Evolutionary conservation across 2,888 invertebrate genomes (phyloP).

Genomic region (Melieria omissa): DNA sequence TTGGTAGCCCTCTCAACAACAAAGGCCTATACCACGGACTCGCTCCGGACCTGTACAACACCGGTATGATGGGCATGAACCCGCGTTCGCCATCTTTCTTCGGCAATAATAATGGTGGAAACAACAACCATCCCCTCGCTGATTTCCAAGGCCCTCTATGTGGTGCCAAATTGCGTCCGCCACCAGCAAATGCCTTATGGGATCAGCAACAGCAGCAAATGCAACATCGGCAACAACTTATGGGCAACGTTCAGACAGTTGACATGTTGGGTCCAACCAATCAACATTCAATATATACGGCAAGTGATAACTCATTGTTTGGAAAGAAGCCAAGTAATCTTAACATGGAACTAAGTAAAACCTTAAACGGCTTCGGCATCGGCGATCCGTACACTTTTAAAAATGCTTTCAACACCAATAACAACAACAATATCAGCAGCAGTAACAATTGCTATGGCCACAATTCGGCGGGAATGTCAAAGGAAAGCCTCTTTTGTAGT

Average conservation of each 20-base stretch:
- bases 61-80: constrained; percentile 22
- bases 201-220: constrained; percentile 41
- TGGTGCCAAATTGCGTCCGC: constrained; percentile 20
- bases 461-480: constrained; percentile 5
- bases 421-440: not conserved
- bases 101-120: constrained; percentile 22
- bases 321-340: constrained; percentile 32
- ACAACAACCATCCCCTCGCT: constrained; percentile 36
- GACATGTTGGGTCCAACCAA: constrained; percentile 5
- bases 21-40: constrained; percentile 43
- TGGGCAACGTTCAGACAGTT: not conserved
- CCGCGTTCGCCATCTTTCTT: constrained; percentile 37
- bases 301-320: constrained; percentile 14
- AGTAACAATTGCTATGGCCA: constrained; percentile 18
- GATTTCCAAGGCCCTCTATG: constrained; percentile 11
- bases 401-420: constrained; percentile 25
- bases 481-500: constrained; percentile 14
- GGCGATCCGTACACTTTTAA: constrained; percentile 32
- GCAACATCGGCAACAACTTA: constrained; percentile 43
- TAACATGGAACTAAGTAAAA: constrained; percentile 47
- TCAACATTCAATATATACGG: not conserved
- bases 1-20: constrained; percentile 33
- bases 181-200: constrained; percentile 34
- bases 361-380: constrained; percentile 36
- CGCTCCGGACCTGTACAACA: constrained; percentile 50